phyloP scores from a whole-genome alignment of 2,113 vertebrate species.

The Gavia stellata region DNA sequence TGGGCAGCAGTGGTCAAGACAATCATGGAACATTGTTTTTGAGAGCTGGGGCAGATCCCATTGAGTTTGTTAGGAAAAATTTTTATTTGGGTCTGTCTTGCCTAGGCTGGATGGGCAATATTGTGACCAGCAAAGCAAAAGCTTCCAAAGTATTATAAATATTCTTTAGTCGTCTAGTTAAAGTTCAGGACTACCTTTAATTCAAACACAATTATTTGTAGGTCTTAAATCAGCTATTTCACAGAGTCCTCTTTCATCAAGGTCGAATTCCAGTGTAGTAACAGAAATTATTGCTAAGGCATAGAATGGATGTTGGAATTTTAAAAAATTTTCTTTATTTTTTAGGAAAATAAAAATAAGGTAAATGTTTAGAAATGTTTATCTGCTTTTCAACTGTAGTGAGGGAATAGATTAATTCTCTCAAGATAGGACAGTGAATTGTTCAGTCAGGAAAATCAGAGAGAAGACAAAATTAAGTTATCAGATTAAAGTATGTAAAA shows the following conservation, averaged over 20 bases:
- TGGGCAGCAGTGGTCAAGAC: neutral
- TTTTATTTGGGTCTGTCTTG: neutral
- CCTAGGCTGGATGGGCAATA: neutral
- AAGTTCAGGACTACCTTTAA: neutral
- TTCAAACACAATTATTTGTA: neutral
- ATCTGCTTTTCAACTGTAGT: neutral
- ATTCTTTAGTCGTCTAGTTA: neutral
- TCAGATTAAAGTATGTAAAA: neutral
- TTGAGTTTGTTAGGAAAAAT: neutral
- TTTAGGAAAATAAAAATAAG: neutral
- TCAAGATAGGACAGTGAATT: neutral
- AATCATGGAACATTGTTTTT: neutral
- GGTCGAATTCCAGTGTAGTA: neutral
- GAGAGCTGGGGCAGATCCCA: neutral
- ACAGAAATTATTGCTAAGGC: neutral
- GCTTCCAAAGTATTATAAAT: neutral
- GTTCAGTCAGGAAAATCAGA: neutral
- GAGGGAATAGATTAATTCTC: neutral
- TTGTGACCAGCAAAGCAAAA: neutral
- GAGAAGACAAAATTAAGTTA: neutral
- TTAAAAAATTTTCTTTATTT: accelerated
- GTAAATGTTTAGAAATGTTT: neutral
- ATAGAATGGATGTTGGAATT: neutral
- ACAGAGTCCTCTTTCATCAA: neutral
- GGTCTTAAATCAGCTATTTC: neutral